Conservation (phyloP, 2,888 invertebrate species). For the Magallana nippona region DNA sequence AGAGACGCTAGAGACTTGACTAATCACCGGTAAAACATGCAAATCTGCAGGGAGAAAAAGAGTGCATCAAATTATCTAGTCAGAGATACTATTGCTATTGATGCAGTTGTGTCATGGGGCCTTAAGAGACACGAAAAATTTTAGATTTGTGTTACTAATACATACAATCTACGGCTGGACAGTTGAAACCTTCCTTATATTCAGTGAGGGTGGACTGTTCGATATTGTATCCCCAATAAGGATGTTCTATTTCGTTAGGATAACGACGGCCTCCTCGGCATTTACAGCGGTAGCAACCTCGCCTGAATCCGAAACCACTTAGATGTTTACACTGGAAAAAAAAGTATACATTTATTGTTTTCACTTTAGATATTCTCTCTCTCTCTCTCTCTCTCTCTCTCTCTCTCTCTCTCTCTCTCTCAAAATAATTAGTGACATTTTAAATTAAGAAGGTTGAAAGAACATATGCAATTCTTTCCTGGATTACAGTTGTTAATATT, state of each 20-base stretch:
- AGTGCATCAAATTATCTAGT: neutral
- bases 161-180: conserved; percentile 57
- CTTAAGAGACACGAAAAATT: too few species aligned
- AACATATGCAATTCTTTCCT: too few species aligned
- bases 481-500: too few species aligned
- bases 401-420: too few species aligned
- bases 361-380: too few species aligned
- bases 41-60: conserved; percentile 38
- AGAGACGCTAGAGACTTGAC: conserved; percentile 19
- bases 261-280: conserved; percentile 92
- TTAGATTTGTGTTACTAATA: neutral
- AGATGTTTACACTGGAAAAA: conserved; percentile 91
- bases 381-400: too few species aligned
- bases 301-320: conserved; percentile 95
- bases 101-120: too few species aligned
- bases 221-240: conserved; percentile 94
- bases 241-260: conserved; percentile 90
- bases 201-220: conserved; percentile 95
- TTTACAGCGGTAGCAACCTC: conserved; percentile 87
- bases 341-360: too few species aligned
- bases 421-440: too few species aligned
- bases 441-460: too few species aligned
- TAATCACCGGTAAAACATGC: conserved; percentile 43
- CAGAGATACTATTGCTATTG: too few species aligned
- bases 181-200: conserved; percentile 85